These are phyloP conservation scores for Linnaemya vulpina DNA, from an alignment of 2,888 invertebrate species.

Conservation along the genomic window DNA sequence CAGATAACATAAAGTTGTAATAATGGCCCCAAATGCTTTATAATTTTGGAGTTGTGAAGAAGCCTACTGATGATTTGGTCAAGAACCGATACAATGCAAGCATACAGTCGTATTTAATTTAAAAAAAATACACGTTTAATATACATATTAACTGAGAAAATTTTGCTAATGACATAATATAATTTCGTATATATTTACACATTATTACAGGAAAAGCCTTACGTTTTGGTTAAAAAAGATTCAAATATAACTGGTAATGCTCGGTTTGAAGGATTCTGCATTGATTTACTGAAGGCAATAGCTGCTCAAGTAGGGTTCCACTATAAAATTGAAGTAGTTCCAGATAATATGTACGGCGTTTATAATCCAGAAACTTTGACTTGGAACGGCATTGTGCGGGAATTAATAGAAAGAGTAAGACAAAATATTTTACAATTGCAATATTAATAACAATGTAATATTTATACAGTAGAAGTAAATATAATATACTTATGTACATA, in stretches of 20 bases:
- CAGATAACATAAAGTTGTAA: too few species aligned
- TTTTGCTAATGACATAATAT: neutral
- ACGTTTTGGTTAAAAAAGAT: constrained; percentile 94
- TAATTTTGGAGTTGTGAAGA: too few species aligned
- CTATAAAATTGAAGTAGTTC: constrained; percentile 91
- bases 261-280: constrained; percentile 95
- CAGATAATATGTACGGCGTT: constrained; percentile 95
- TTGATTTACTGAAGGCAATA: constrained; percentile 92
- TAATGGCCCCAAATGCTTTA: too few species aligned
- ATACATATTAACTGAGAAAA: too few species aligned
- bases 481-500: too few species aligned
- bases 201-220: constrained; percentile 92
- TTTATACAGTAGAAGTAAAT: too few species aligned
- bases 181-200: neutral
- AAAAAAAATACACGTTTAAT: too few species aligned
- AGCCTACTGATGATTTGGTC: too few species aligned
- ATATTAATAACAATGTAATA: too few species aligned
- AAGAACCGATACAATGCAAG: too few species aligned
- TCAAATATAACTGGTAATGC: constrained; percentile 94
- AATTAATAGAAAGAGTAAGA: constrained; percentile 92
- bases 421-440: neutral
- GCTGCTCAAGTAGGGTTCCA: constrained; percentile 93
- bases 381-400: constrained; percentile 95
- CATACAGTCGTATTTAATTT: too few species aligned
- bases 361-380: constrained; percentile 93